These are phyloP conservation scores for Nomada ruficornis DNA, from an alignment of 2,888 invertebrate genomes.

Conservation along the genomic window DNA sequence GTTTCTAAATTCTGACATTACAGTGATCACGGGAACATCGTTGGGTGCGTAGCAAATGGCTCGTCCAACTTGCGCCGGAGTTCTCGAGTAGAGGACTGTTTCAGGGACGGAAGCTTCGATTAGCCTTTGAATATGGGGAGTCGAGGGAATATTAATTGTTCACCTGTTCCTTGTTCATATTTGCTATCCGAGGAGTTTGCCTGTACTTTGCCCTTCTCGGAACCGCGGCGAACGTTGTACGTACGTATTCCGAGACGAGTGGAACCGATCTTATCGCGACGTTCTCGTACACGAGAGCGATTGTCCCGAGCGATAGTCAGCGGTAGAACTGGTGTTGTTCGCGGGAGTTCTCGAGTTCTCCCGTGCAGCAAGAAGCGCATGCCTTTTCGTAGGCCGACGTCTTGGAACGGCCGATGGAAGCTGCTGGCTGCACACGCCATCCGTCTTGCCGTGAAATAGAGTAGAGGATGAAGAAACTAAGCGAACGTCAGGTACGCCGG, in stretches of 20 bases:
- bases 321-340: background rate
- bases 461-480: slow-evolving; percentile 47
- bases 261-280: slow-evolving; percentile 1
- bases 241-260: background rate
- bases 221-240: background rate
- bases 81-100: background rate
- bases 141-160: too few species aligned
- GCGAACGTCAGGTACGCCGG: slow-evolving; percentile 64
- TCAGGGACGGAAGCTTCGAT: background rate
- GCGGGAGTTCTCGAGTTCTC: slow-evolving; percentile 7
- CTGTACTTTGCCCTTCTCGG: background rate
- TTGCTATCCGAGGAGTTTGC: background rate
- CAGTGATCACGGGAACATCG: slow-evolving; percentile 12
- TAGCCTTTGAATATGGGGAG: background rate
- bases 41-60: background rate
- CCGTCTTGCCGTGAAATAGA: slow-evolving; percentile 45
- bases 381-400: slow-evolving; percentile 32
- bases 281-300: slow-evolving; percentile 7
- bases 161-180: background rate
- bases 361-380: slow-evolving; percentile 3
- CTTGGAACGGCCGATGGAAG: slow-evolving; percentile 18
- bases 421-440: slow-evolving; percentile 26
- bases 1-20: slow-evolving; percentile 10
- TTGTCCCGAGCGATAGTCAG: background rate
- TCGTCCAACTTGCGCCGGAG: slow-evolving; percentile 13